Evolutionary conservation across 2,113 vertebrate species (phyloP).

Genomic region (Phalacrocorax pelagicus): DNA sequence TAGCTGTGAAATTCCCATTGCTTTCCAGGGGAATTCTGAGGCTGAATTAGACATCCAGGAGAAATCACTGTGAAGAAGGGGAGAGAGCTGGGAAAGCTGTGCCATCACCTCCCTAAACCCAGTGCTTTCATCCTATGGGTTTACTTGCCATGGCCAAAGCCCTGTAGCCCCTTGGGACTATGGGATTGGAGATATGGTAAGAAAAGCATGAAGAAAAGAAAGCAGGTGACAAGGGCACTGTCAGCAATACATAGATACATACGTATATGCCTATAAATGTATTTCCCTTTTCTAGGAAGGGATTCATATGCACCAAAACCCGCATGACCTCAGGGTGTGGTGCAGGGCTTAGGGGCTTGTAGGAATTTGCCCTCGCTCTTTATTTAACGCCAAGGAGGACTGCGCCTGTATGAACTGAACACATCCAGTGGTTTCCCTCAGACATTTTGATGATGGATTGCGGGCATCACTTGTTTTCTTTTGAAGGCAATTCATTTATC

Average conservation of each 20-base stretch:
- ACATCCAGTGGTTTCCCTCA: not conserved
- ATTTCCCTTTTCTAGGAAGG: not conserved
- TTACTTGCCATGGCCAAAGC: not conserved
- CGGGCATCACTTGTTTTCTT: conserved; percentile 43
- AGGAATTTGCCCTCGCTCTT: not conserved
- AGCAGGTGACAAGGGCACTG: not conserved
- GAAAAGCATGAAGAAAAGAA: not conserved
- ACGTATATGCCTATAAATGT: no score
- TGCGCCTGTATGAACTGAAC: not conserved
- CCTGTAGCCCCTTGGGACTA: not conserved
- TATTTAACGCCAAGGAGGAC: not conserved
- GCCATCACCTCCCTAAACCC: not conserved
- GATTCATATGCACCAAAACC: not conserved
- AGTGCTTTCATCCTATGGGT: not conserved
- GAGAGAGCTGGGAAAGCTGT: not conserved
- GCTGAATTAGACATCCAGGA: not conserved
- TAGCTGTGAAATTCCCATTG: not conserved
- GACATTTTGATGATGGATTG: conserved; percentile 33
- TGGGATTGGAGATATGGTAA: not conserved
- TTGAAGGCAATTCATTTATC: conserved; percentile 61
- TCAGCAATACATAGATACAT: not conserved
- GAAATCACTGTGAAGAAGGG: not conserved
- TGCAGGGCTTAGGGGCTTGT: not conserved
- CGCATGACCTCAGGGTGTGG: not conserved
- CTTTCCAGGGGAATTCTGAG: not conserved